These are phyloP conservation scores for Etheostoma spectabile DNA, from an alignment of 2,113 vertebrate genomes.

Conservation along the genomic window DNA sequence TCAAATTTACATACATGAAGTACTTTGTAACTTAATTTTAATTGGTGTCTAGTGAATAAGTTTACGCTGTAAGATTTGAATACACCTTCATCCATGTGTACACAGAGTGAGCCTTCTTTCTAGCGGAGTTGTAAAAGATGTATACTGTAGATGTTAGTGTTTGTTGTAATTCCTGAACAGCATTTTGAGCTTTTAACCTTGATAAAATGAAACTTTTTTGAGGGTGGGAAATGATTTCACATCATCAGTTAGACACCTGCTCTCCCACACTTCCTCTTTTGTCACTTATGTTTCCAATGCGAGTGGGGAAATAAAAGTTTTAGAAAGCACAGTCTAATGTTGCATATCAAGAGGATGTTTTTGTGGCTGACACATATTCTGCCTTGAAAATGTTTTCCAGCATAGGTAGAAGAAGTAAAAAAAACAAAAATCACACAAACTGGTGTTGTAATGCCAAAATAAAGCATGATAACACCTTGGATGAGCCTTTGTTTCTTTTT, in stretches of 20 bases:
- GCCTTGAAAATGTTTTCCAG: too few relatives aligned
- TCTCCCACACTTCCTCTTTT: neutral
- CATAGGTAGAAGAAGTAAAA: neutral
- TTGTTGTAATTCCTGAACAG: neutral
- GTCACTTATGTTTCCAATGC: neutral
- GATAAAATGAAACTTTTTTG: neutral
- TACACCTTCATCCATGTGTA: neutral
- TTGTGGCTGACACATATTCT: neutral
- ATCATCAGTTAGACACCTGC: neutral
- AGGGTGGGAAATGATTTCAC: neutral
- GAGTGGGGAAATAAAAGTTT: neutral
- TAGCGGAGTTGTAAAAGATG: neutral
- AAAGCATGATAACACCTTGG: neutral
- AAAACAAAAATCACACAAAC: too few relatives aligned
- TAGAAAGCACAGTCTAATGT: neutral
- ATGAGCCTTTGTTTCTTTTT: neutral
- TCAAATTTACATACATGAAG: neutral
- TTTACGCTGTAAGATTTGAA: neutral
- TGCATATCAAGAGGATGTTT: neutral
- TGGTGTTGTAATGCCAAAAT: neutral
- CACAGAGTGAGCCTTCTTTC: neutral
- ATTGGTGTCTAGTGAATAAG: neutral
- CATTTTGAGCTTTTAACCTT: neutral
- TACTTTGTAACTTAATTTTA: neutral
- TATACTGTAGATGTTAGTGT: neutral